Percentiles rank a stretch among this genome's conserved stretches.
These are phyloP conservation scores for Lasioglossum albipes DNA, from an alignment of 1,140 invertebrate species.

Conservation along the genomic window DNA sequence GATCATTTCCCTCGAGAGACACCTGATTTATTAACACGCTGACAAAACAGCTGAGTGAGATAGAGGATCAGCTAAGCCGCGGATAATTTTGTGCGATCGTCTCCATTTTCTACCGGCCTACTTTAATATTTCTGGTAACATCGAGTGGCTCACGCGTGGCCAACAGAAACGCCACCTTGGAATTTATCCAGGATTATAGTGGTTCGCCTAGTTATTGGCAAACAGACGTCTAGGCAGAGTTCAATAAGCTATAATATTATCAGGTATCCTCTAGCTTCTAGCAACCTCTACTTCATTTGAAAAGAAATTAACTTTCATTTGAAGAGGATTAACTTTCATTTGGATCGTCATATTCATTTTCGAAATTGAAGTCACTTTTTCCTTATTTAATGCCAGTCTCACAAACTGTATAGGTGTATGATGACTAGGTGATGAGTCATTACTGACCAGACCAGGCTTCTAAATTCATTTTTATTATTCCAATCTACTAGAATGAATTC, in stretches of 20 bases:
- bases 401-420: too few species aligned
- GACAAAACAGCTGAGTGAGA: not conserved
- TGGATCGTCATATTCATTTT: too few species aligned
- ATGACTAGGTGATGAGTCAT: too few species aligned
- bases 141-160: slow-evolving; percentile 37
- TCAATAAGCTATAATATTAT: slow-evolving; percentile 48
- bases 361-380: too few species aligned
- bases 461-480: too few species aligned
- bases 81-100: slow-evolving; percentile 48
- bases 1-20: not conserved
- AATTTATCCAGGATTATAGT: slow-evolving; percentile 58
- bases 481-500: too few species aligned
- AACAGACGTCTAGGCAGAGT: slow-evolving; percentile 19
- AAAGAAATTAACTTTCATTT: too few species aligned
- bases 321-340: too few species aligned
- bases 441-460: too few species aligned
- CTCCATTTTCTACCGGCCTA: slow-evolving; percentile 54
- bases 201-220: slow-evolving; percentile 34
- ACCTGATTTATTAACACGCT: not conserved
- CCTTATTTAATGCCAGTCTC: too few species aligned
- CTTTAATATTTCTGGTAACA: slow-evolving; percentile 60
- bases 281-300: too few species aligned
- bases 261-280: not conserved
- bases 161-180: slow-evolving; percentile 54
- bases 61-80: slow-evolving; percentile 16